Percentiles rank a stretch among this genome's conserved stretches.
These are phyloP conservation scores for Syndactyla subalaris DNA, from an alignment of 2,797 vertebrate species.

Conservation along the genomic window DNA sequence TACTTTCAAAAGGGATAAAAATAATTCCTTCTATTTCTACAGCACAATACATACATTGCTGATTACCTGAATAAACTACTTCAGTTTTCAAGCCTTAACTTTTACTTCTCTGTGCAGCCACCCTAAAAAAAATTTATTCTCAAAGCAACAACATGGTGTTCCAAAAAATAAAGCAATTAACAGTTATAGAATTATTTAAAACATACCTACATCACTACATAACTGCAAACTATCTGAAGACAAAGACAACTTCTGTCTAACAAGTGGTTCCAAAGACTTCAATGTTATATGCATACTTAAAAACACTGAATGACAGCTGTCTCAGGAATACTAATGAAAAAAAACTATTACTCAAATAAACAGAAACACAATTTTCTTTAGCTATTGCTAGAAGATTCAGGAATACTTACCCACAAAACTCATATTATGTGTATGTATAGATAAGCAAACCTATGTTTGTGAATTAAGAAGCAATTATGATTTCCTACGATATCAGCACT, in stretches of 20 bases:
- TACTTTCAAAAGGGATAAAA: constrained; percentile 70
- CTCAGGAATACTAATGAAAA: constrained; percentile 66
- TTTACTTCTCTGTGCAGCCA: constrained; percentile 66
- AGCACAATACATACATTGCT: constrained; percentile 79
- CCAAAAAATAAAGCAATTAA: constrained; percentile 68
- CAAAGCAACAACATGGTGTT: constrained; percentile 72
- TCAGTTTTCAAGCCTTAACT: constrained; percentile 71
- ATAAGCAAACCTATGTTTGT: constrained; percentile 75
- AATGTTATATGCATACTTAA: constrained; percentile 74
- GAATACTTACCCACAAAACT: constrained; percentile 85
- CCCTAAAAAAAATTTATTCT: constrained; percentile 65
- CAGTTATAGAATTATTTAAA: constrained; percentile 67
- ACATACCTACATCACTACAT: constrained; percentile 70
- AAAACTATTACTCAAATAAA: constrained; percentile 73
- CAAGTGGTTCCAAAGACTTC: constrained; percentile 74
- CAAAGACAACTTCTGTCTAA: constrained; percentile 73
- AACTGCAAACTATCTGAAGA: constrained; percentile 68
- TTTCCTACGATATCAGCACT: constrained; percentile 80
- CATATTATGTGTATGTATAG: constrained; percentile 57
- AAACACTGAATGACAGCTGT: constrained; percentile 69
- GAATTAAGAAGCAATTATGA: constrained; percentile 76
- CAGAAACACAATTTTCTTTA: constrained; percentile 74
- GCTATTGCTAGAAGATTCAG: constrained; percentile 77
- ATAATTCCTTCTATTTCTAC: constrained; percentile 73
- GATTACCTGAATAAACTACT: constrained; percentile 75